Conservation (phyloP, 2,888 invertebrate species). For the Horisme vitalbata region DNA sequence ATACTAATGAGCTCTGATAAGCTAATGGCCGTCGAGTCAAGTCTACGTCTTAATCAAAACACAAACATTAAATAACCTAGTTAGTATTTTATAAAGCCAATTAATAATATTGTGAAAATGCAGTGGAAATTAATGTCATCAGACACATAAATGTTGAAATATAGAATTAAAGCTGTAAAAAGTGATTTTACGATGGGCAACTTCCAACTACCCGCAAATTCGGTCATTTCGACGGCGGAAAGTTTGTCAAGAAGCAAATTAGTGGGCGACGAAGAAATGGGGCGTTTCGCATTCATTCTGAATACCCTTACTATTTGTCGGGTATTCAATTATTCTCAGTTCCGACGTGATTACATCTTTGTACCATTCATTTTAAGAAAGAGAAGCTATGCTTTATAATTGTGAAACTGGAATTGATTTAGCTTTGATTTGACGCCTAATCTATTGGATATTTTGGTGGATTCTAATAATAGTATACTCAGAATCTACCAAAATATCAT, state of each 20-base stretch:
- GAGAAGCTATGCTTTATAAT: too few relatives aligned
- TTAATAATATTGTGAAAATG: neutral
- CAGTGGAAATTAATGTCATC: neutral
- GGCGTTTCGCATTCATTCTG: slow-evolving; percentile 37
- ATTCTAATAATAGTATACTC: too few relatives aligned
- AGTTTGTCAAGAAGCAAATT: slow-evolving; percentile 63
- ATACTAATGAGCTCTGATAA: too few relatives aligned
- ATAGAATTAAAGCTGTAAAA: slow-evolving; percentile 22
- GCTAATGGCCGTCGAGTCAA: too few relatives aligned
- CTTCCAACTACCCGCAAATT: slow-evolving; percentile 46
- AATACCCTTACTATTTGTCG: slow-evolving; percentile 22
- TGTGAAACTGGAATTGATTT: neutral
- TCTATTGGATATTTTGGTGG: too few relatives aligned
- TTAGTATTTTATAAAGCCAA: too few relatives aligned
- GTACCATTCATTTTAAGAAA: neutral
- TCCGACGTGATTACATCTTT: slow-evolving; percentile 15
- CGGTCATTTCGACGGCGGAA: slow-evolving; percentile 46
- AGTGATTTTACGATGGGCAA: slow-evolving; percentile 39
- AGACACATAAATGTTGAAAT: slow-evolving; percentile 19
- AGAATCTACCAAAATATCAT: too few relatives aligned
- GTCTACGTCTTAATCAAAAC: too few relatives aligned
- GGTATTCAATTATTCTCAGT: slow-evolving; percentile 12
- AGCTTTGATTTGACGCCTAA: neutral
- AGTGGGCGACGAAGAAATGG: slow-evolving; percentile 57
- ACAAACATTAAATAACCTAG: too few relatives aligned